These are phyloP conservation scores for Brachyopa scutellaris DNA, from an alignment of 2,888 invertebrate genomes.

Conservation along the genomic window DNA sequence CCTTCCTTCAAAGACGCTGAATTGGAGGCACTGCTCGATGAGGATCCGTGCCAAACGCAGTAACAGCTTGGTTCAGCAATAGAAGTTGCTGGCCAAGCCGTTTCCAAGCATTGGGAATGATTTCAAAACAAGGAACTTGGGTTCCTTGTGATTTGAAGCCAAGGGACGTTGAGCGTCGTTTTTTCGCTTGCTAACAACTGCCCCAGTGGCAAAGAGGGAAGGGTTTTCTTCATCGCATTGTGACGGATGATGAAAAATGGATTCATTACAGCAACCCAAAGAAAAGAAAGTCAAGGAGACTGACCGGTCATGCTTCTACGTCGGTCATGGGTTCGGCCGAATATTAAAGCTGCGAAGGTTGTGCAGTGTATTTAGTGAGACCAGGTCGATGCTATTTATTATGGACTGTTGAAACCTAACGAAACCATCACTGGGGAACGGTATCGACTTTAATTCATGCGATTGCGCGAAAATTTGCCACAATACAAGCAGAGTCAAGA, in stretches of 20 bases:
- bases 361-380: not conserved
- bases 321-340: not conserved
- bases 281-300: not conserved
- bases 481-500: too few species aligned
- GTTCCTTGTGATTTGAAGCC: not conserved
- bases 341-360: not conserved
- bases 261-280: too few species aligned
- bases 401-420: not conserved
- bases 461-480: too few species aligned
- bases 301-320: constrained; percentile 1
- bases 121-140: not conserved
- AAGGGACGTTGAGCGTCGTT: not conserved
- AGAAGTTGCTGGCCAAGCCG: not conserved
- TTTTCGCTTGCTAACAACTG: not conserved
- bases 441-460: not conserved
- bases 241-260: too few species aligned
- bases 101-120: not conserved
- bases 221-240: too few species aligned
- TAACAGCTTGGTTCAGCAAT: not conserved
- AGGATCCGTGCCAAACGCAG: too few species aligned
- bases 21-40: too few species aligned
- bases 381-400: constrained; percentile 4
- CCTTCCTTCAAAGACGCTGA: too few species aligned
- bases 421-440: not conserved
- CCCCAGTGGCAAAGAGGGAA: too few species aligned